phyloP scores from a whole-genome alignment of 2,888 invertebrate species.

The Xiphydria camelus region DNA sequence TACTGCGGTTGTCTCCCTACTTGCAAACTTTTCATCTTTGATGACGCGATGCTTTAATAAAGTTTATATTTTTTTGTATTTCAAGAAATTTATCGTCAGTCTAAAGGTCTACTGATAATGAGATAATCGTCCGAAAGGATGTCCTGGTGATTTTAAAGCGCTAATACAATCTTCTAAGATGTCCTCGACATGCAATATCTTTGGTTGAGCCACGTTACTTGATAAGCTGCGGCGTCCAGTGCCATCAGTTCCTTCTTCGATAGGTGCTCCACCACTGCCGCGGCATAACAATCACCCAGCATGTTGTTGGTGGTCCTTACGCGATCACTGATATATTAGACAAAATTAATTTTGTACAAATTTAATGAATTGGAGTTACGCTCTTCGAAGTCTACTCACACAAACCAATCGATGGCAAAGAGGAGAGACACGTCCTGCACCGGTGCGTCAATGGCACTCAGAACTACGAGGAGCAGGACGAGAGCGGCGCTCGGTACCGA shows the following conservation, averaged over 20 bases:
- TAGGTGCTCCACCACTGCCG: conserved; percentile 81
- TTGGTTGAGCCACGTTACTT: conserved; percentile 52
- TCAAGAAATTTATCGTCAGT: too few relatives aligned
- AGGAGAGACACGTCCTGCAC: conserved; percentile 79
- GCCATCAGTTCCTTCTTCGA: conserved; percentile 82
- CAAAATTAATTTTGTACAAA: conserved; percentile 18
- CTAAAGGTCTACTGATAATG: too few relatives aligned
- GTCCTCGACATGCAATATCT: neutral
- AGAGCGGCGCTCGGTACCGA: conserved; percentile 86
- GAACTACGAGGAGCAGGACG: conserved; percentile 77
- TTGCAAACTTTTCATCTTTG: too few relatives aligned
- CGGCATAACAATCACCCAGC: conserved; percentile 85
- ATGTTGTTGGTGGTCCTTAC: conserved; percentile 87
- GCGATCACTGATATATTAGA: conserved; percentile 79
- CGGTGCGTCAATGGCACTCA: conserved; percentile 82
- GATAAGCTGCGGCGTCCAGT: conserved; percentile 69
- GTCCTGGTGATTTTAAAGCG: too few relatives aligned
- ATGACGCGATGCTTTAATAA: too few relatives aligned
- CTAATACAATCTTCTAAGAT: neutral
- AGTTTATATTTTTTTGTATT: too few relatives aligned
- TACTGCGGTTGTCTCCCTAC: too few relatives aligned
- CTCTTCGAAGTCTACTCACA: conserved; percentile 73
- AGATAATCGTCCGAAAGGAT: too few relatives aligned
- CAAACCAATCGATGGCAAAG: conserved; percentile 88
- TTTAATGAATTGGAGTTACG: neutral